A percentile compares a stretch with the other conserved stretches of the same genome.
These are phyloP conservation scores for Halcyon senegalensis DNA, from an alignment of 2,113 vertebrate species.

Conservation along the genomic window DNA sequence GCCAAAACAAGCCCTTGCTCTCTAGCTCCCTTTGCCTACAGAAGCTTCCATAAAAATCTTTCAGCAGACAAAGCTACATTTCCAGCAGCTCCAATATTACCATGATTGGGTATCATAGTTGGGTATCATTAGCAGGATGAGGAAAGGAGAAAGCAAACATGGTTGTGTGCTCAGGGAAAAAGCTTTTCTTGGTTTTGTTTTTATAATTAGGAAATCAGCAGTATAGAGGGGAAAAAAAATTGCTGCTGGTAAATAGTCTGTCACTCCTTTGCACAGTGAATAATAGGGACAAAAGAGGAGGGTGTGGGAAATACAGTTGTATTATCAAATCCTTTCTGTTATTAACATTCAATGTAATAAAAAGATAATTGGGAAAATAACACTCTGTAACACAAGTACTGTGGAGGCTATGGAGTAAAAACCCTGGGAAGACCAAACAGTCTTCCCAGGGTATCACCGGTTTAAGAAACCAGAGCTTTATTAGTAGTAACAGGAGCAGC, in stretches of 20 bases:
- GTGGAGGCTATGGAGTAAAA: not conserved
- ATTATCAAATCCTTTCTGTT: not conserved
- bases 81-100: not conserved
- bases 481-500: constrained; percentile 45
- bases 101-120: not conserved
- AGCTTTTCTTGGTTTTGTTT: not conserved
- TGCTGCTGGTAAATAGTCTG: constrained; percentile 8
- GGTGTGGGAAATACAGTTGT: not conserved
- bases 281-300: not conserved
- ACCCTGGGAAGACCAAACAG: not conserved
- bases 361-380: not conserved
- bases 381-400: not conserved
- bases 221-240: not conserved
- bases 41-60: not conserved
- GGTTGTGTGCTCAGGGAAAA: not conserved
- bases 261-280: not conserved
- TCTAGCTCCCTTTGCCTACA: not conserved
- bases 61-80: not conserved
- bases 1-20: not conserved
- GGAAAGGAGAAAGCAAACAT: not conserved
- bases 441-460: not conserved
- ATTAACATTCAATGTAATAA: not conserved
- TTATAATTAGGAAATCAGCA: not conserved
- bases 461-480: constrained; percentile 21
- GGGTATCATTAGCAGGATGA: not conserved